Evolutionary conservation across 2,113 vertebrate genomes (phyloP).

Genomic region (Corythornis vintsioides): DNA sequence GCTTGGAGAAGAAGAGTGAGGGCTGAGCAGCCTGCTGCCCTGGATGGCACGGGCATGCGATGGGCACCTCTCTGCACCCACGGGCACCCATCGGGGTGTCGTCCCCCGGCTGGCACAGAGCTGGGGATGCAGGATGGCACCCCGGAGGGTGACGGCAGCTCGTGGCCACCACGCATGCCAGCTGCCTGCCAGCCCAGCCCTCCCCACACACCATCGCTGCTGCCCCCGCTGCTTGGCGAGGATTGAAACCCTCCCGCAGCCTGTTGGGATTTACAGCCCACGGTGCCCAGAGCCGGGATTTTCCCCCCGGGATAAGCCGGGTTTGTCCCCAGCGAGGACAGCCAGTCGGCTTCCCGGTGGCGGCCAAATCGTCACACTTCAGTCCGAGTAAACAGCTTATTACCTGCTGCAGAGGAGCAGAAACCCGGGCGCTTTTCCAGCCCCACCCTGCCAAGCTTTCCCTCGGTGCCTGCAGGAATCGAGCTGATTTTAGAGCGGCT

Average conservation of each 20-base stretch:
- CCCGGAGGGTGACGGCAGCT: not conserved
- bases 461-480: not conserved
- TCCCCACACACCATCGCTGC: not conserved
- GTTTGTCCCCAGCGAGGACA: not conserved
- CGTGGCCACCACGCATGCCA: fast-evolving
- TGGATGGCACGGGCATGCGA: fast-evolving
- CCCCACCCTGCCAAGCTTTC: not conserved
- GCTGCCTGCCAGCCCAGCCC: not conserved
- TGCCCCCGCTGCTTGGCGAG: not conserved
- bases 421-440: fast-evolving
- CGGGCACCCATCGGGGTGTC: not conserved
- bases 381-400: not conserved
- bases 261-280: not conserved
- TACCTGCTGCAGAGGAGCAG: not conserved
- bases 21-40: not conserved
- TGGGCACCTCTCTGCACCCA: not conserved
- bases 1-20: not conserved
- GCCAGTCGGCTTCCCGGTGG: not conserved
- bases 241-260: not conserved
- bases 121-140: not conserved
- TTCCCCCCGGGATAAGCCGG: not conserved
- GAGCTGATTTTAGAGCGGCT: not conserved
- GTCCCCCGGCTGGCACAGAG: not conserved
- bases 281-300: not conserved
- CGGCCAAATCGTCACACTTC: not conserved